Evolutionary conservation across 1,140 invertebrate species (phyloP), one percentile per base, ranked within the genome.

Genomic region (Heliconius himera): DNA sequence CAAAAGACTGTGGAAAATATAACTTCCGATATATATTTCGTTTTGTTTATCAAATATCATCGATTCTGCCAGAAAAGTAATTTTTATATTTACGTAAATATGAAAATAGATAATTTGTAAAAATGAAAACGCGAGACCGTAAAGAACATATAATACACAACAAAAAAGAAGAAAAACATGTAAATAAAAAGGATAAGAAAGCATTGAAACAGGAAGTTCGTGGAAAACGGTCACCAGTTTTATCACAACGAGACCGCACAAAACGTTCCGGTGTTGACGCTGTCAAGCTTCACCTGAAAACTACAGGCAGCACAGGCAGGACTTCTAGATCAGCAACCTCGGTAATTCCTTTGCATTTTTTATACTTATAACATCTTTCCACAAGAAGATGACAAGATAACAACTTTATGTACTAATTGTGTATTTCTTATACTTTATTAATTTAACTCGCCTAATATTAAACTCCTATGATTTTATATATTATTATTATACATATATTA

Each of bases 231-330:
- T 82, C 86, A 71, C 84, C 83, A 3, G 79, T 83, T 9, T 76
- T 80, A 26, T 70, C 80, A 73, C 76, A 73, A 11, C 74, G 20
- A 74, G 81, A 54, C 76, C 83, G 87, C 8, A 77, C 76, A 3
- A 94, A 94, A 79, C 82, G 93, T 38, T 94, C 93, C 0, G 93
- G 93, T 3, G 77, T 93, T 49, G 92, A 93, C 8, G 93, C 93
- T n/a, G 93, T 94, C 8, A 93, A 93, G 66, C 80, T 94, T 33
- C 91, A 94, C 79, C 82, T 94, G 51, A 66, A 93, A 76, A 80
- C 82, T 38, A 93, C 92, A 4, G 92, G 92, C 22, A 83, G 87
- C 51, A 92, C 88, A 8, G 93, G 93, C 29, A 88, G 93, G 74
- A 87, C 89, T 11, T 94, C 93, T 13, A 87, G 93, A 71, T 94